Evolutionary conservation across 2,888 invertebrate genomes (phyloP).

Genomic region (Amiota minor): DNA sequence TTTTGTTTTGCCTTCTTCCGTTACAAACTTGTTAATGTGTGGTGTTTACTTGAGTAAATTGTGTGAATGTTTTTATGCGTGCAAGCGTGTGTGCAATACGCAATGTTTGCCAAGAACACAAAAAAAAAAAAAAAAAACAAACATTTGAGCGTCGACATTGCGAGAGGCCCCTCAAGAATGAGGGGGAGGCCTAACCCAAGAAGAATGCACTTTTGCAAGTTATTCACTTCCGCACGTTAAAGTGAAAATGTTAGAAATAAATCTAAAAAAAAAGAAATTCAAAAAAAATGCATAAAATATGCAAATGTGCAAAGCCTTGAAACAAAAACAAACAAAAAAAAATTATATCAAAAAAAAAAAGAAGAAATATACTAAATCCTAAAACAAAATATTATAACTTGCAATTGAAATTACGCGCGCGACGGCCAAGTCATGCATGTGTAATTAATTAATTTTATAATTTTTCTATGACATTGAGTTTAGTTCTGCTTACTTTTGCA

Average conservation of each 20-base stretch:
- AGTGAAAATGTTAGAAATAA: neutral
- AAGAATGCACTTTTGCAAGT: neutral
- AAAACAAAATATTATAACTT: neutral
- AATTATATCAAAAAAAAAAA: neutral
- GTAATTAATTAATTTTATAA: no score
- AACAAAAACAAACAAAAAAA: neutral
- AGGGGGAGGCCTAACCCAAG: neutral
- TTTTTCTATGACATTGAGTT: no score
- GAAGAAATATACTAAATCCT: neutral
- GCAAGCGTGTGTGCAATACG: slow-evolving; percentile 41
- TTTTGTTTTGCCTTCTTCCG: no score
- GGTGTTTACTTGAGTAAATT: neutral
- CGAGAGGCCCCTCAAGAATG: slow-evolving; percentile 38
- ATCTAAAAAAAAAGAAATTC: neutral
- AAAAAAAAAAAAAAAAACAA: neutral
- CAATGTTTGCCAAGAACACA: slow-evolving; percentile 41
- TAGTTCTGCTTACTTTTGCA: no score
- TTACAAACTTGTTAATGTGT: no score
- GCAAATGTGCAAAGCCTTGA: neutral
- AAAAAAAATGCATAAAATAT: slow-evolving; percentile 1
- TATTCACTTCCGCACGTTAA: no score
- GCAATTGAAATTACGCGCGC: no score
- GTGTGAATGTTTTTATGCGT: neutral
- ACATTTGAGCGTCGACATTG: slow-evolving; percentile 38
- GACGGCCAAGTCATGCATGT: no score